Percentiles rank a stretch among this genome's conserved stretches.
Evolutionary conservation across 1,140 invertebrate species (phyloP).

Genomic region (Cydia fagiglandana): DNA sequence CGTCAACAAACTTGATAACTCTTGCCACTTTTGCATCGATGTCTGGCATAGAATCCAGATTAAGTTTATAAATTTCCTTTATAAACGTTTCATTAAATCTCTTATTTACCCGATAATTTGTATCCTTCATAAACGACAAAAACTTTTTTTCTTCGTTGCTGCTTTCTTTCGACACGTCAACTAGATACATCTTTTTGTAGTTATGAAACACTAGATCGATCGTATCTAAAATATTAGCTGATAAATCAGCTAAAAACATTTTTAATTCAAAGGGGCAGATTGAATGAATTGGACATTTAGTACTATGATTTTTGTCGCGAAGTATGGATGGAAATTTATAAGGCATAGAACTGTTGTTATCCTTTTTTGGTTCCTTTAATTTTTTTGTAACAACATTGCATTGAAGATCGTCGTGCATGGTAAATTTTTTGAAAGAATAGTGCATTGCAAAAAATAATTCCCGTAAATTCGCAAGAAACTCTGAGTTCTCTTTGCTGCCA

Average conservation of each 20-base stretch:
- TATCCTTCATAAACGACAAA: slow-evolving; percentile 39
- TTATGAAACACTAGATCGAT: slow-evolving; percentile 47
- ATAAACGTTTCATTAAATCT: slow-evolving; percentile 47
- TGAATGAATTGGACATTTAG: background rate
- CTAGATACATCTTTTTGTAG: slow-evolving; percentile 58
- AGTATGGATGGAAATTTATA: background rate
- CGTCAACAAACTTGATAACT: slow-evolving; percentile 45
- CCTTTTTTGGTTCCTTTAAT: no score
- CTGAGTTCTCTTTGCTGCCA: background rate
- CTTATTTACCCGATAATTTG: slow-evolving; percentile 36
- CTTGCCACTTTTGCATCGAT: slow-evolving; percentile 45
- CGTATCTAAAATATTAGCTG: slow-evolving; percentile 53
- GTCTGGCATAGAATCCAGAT: slow-evolving; percentile 47
- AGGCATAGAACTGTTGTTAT: no score
- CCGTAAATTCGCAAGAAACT: slow-evolving; percentile 42
- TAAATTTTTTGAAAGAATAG: slow-evolving; percentile 41
- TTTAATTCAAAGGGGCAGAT: slow-evolving; percentile 45
- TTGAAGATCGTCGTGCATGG: slow-evolving; percentile 47
- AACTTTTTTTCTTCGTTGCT: slow-evolving; percentile 44
- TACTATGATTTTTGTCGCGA: background rate
- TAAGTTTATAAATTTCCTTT: slow-evolving; percentile 44
- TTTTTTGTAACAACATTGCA: slow-evolving; percentile 38
- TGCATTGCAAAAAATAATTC: slow-evolving; percentile 45
- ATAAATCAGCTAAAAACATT: slow-evolving; percentile 51
- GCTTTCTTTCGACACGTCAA: slow-evolving; percentile 48